Conservation (phyloP, 1,140 invertebrate species). For the Bicyclus anynana region DNA sequence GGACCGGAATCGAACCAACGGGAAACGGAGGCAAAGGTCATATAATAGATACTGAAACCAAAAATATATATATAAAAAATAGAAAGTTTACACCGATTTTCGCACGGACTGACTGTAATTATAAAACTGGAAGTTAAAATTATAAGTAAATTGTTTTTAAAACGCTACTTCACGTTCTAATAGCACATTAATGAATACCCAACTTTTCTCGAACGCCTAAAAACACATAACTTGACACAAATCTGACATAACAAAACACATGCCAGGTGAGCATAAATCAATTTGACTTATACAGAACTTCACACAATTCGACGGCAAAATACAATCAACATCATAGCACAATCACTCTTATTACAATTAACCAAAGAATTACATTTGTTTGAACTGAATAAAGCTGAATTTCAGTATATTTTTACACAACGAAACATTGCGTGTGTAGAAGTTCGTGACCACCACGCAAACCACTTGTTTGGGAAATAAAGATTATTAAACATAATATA, state of each 20-base stretch:
- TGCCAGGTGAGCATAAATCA: constrained; percentile 21
- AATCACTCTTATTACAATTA: neutral
- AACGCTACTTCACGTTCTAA: neutral
- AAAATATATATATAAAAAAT: too few relatives aligned
- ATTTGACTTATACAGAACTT: constrained; percentile 7
- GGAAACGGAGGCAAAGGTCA: too few relatives aligned
- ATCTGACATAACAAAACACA: constrained; percentile 8
- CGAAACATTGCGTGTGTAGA: constrained; percentile 1
- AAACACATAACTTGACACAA: constrained; percentile 7
- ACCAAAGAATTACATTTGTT: neutral
- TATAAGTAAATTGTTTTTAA: neutral
- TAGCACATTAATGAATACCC: constrained; percentile 2
- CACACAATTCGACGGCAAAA: neutral
- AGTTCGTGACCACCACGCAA: constrained; percentile 15
- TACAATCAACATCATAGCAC: neutral
- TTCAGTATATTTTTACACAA: constrained; percentile 4
- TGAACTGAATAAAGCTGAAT: neutral
- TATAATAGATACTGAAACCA: too few relatives aligned
- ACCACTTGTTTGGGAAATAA: constrained; percentile 13
- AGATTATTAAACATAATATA: constrained; percentile 13
- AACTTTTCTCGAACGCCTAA: neutral
- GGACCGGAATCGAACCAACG: too few relatives aligned
- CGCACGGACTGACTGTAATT: too few relatives aligned
- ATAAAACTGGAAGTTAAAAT: too few relatives aligned
- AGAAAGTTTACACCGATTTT: too few relatives aligned